Evolutionary conservation across 2,797 vertebrate species (phyloP).

Genomic region (Aulostomus chinensis): DNA sequence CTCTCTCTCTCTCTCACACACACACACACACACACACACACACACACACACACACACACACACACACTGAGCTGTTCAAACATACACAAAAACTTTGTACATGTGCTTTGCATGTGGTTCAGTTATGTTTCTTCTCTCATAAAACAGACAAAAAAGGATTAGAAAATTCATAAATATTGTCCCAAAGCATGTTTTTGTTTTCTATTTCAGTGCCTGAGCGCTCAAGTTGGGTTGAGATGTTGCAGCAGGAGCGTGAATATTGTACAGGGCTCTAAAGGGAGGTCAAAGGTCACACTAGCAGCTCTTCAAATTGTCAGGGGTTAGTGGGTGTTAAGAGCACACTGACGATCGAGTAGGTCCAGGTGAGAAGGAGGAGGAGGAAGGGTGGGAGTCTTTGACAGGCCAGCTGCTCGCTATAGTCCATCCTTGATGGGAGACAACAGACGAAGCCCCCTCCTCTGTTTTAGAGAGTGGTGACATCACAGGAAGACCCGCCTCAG

Average conservation of each 20-base stretch:
- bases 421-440: constrained; percentile 55
- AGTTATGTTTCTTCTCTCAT: constrained; percentile 35
- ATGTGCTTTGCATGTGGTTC: constrained; percentile 67
- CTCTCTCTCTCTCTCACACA: no score
- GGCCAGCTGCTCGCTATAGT: constrained; percentile 72
- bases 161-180: constrained; percentile 67
- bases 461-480: constrained; percentile 17
- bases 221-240: constrained; percentile 9
- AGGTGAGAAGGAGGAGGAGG: constrained; percentile 10
- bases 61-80: constrained; percentile 58
- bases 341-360: constrained; percentile 16
- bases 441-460: constrained; percentile 21
- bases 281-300: constrained; percentile 41
- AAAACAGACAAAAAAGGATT: constrained; percentile 60
- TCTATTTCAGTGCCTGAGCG: constrained; percentile 61
- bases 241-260: constrained; percentile 31
- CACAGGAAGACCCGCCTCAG: constrained; percentile 85
- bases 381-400: constrained; percentile 56
- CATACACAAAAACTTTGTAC: constrained; percentile 73
- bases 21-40: constrained; percentile 52
- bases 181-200: constrained; percentile 45
- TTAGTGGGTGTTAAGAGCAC: constrained; percentile 24
- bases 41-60: constrained; percentile 52
- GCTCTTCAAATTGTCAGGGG: constrained; percentile 10
- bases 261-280: constrained; percentile 29